A percentile compares a stretch with the other conserved stretches of the same genome.
Evolutionary conservation across 2,113 vertebrate species (phyloP).

Genomic region (Amazona guildingii): DNA sequence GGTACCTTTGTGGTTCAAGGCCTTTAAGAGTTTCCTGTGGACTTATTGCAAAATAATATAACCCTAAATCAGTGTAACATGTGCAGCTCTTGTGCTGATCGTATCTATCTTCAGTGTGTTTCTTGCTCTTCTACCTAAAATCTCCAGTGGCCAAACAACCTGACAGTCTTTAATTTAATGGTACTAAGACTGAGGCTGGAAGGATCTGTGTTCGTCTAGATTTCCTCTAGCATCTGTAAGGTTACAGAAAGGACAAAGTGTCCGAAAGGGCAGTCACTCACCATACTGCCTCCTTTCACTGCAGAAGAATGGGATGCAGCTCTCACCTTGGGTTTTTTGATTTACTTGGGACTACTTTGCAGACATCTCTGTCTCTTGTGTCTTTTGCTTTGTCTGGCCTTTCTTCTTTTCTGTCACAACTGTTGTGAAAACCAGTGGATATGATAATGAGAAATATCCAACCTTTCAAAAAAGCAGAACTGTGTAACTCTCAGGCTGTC

Average conservation of each 20-base stretch:
- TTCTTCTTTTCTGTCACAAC: not conserved
- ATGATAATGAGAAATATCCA: not conserved
- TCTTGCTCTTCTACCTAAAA: not conserved
- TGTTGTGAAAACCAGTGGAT: not conserved
- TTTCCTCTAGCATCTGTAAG: not conserved
- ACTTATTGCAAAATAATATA: not conserved
- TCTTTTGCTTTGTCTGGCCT: not conserved
- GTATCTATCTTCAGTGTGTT: not conserved
- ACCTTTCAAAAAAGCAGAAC: not conserved
- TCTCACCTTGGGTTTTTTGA: not conserved
- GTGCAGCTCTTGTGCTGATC: not conserved
- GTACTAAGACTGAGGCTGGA: not conserved
- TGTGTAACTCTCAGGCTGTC: not conserved
- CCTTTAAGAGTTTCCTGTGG: not conserved
- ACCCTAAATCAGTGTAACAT: not conserved
- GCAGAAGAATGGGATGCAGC: not conserved
- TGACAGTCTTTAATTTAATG: not conserved
- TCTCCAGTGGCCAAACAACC: not conserved
- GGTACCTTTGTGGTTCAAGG: not conserved
- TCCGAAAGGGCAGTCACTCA: not conserved
- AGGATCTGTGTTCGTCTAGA: not conserved
- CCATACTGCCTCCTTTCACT: not conserved
- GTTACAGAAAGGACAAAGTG: not conserved
- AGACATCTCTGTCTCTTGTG: not conserved
- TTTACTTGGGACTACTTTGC: not conserved